Evolutionary conservation across 2,113 vertebrate genomes (phyloP), one percentile per base, ranked within the genome.

Genomic region (Tenebrosternarchus preto): DNA sequence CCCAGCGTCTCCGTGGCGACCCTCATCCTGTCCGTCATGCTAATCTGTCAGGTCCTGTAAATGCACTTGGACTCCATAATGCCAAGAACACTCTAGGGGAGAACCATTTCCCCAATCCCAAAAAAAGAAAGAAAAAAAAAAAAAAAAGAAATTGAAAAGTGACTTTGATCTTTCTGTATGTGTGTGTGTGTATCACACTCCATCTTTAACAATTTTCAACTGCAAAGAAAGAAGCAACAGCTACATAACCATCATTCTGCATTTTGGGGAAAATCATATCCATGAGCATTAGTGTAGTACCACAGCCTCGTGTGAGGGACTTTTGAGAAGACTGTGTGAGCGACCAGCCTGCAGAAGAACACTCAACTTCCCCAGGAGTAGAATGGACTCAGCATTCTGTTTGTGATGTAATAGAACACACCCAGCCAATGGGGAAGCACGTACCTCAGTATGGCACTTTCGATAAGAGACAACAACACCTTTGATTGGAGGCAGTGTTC

Each of bases 1-100:
- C 20, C 71, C 68, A n/a, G 72, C n/a, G 60, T 84, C 64, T 82
- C 80, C 77, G 70, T 24, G 5, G 76, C 76, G 27, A 70, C 80
- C 74, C 43, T 82, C 53, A 25, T 79, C 33, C 55, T 84, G 60
- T 71, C 67, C 55, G 59, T 73, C 55, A 36, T 67, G 33, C 61
- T 84, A 50, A 80, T 72, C 80, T 73, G 67, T 73, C 80, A 77
- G 80, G 39, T 77, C 78, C 61, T 82, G 76, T 83, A 86, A 84
- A 82, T 53, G 63, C 75, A 16, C 63, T 60, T 66, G 6, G 76
- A 81, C 64, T 67, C 81, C 33, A 27, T 43, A 24, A 76, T 61
- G 46, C 53, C 75, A 77, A 73, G 64, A 84, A 80, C 66, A 70
- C 73, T 80, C 60, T 68, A 24, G 73, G 53, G 80, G 72, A 85